Conservation (phyloP, 2,113 vertebrate genomes). For the Cheirogaleus medius region DNA sequence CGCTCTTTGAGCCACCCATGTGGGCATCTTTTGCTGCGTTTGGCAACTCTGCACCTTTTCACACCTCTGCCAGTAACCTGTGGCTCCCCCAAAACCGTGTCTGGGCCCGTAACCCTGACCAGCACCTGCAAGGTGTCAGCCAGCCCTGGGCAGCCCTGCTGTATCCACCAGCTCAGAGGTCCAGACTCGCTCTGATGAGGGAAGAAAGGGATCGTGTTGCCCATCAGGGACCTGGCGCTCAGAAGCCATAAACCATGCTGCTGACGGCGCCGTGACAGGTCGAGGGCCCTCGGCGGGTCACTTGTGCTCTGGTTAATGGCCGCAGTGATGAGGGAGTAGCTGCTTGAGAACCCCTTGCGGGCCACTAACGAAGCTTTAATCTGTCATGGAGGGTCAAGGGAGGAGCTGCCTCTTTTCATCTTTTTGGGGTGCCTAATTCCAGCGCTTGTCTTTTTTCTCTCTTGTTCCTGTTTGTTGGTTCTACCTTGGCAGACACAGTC, state of each 20-base stretch:
- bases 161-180: not conserved
- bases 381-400: not conserved
- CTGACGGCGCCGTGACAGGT: not conserved
- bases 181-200: not conserved
- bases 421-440: not conserved
- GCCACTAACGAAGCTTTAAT: not conserved
- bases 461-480: not conserved
- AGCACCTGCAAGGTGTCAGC: not conserved
- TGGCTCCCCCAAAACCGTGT: not conserved
- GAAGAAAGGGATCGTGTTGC: not conserved
- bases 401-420: not conserved
- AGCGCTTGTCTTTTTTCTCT: not conserved
- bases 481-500: not conserved
- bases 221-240: not conserved
- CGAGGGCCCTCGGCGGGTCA: slow-evolving; percentile 39
- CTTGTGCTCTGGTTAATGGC: slow-evolving; percentile 56
- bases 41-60: not conserved
- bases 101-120: not conserved
- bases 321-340: not conserved
- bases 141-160: not conserved
- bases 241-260: slow-evolving; percentile 43
- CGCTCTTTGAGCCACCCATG: not conserved
- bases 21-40: not conserved
- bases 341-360: not conserved
- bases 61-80: not conserved